Conservation (phyloP, 2,113 vertebrate genomes). For the Dicentrarchus labrax region DNA sequence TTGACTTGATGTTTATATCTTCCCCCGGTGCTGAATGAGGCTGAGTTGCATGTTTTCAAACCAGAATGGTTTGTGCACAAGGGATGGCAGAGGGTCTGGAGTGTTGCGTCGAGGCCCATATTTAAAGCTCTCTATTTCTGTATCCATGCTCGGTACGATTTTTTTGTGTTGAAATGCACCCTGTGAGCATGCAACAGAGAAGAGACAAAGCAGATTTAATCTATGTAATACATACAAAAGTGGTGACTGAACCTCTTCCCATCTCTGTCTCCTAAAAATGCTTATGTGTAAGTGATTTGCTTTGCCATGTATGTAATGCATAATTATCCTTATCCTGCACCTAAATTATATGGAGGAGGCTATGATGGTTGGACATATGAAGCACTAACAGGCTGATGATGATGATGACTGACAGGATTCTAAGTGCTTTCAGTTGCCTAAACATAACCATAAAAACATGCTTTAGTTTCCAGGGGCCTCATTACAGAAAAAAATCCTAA, state of each 20-base stretch:
- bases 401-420: no score
- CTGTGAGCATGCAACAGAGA: neutral
- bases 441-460: no score
- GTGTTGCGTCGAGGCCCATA: slow-evolving; percentile 4
- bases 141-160: neutral
- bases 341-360: neutral
- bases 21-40: slow-evolving; percentile 41
- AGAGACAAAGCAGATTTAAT: neutral
- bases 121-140: slow-evolving; percentile 30
- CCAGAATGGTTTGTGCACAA: slow-evolving; percentile 8
- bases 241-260: neutral
- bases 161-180: slow-evolving; percentile 5
- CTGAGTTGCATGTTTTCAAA: slow-evolving; percentile 43
- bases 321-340: neutral
- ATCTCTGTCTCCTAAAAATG: neutral
- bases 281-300: neutral
- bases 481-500: no score
- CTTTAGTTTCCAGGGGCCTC: no score
- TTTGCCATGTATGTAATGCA: neutral
- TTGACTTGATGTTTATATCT: slow-evolving; percentile 58
- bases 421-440: no score
- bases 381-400: no score
- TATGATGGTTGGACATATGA: neutral
- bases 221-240: no score
- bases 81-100: neutral